Conservation (phyloP, 2,888 invertebrate species). For the Sipunculus nudus region DNA sequence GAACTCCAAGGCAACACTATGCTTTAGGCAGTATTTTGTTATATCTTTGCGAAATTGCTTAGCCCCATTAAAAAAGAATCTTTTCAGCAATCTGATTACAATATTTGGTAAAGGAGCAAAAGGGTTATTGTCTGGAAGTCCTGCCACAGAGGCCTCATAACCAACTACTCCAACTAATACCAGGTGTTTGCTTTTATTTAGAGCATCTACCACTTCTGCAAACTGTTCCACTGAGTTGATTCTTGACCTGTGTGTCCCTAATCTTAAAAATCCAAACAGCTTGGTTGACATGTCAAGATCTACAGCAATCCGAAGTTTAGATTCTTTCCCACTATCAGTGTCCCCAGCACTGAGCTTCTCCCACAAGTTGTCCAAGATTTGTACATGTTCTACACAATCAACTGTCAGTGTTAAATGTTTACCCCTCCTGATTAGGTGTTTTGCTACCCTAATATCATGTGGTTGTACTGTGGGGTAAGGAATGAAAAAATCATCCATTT, state of each 20-base stretch:
- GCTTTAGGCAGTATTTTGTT: not conserved
- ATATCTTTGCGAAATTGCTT: not conserved
- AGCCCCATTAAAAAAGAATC: not conserved
- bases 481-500: constrained; percentile 11
- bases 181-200: not conserved
- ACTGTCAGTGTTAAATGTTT: constrained; percentile 1
- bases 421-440: not conserved
- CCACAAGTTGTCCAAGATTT: not conserved
- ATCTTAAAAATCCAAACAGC: not conserved
- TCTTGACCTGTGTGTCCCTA: constrained; percentile 10
- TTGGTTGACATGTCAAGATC: constrained; percentile 10
- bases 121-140: constrained; percentile 7
- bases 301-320: not conserved
- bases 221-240: not conserved
- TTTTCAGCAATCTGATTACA: not conserved
- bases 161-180: constrained; percentile 6
- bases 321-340: not conserved
- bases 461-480: constrained; percentile 11
- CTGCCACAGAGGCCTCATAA: constrained; percentile 14
- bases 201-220: not conserved
- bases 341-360: not conserved
- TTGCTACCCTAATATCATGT: not conserved
- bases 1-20: constrained; percentile 4
- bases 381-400: constrained; percentile 1
- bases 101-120: not conserved